phyloP scores from a whole-genome alignment of 2,888 invertebrate genomes.

The Sphaerophoria rueppellii region DNA sequence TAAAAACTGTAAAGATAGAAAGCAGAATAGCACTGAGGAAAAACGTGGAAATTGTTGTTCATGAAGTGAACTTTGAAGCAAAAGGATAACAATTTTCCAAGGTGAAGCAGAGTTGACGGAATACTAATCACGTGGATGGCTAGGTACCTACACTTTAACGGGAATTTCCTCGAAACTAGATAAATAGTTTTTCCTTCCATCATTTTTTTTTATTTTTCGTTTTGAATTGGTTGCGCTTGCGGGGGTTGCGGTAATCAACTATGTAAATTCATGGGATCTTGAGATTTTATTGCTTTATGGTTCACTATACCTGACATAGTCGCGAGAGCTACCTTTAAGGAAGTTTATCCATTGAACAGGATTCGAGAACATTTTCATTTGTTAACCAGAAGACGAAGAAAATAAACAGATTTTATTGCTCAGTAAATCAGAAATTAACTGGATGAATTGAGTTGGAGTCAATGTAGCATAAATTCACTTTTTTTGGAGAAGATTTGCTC shows the following conservation, averaged over 20 bases:
- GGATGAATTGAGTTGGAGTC: constrained; percentile 18
- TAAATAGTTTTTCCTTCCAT: constrained; percentile 16
- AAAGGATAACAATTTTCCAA: constrained; percentile 67
- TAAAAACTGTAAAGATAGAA: neutral
- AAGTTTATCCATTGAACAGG: constrained; percentile 10
- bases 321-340: neutral
- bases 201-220: neutral
- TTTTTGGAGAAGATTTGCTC: constrained; percentile 10
- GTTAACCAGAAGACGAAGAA: neutral
- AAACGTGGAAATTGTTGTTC: constrained; percentile 64
- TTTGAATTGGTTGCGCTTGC: constrained; percentile 3
- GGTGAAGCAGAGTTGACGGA: constrained; percentile 57
- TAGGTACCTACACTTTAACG: constrained; percentile 36
- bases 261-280: constrained; percentile 61
- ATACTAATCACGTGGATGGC: constrained; percentile 65
- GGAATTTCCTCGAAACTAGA: constrained; percentile 61
- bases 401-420: constrained; percentile 26
- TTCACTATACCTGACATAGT: constrained; percentile 12
- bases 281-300: constrained; percentile 52
- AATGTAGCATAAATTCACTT: constrained; percentile 15
- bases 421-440: constrained; percentile 32
- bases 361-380: constrained; percentile 20
- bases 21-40: neutral
- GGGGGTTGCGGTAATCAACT: constrained; percentile 44
- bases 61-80: constrained; percentile 49